These are phyloP conservation scores for Dorcus hopei DNA, from an alignment of 2,888 invertebrate species.

Conservation along the genomic window DNA sequence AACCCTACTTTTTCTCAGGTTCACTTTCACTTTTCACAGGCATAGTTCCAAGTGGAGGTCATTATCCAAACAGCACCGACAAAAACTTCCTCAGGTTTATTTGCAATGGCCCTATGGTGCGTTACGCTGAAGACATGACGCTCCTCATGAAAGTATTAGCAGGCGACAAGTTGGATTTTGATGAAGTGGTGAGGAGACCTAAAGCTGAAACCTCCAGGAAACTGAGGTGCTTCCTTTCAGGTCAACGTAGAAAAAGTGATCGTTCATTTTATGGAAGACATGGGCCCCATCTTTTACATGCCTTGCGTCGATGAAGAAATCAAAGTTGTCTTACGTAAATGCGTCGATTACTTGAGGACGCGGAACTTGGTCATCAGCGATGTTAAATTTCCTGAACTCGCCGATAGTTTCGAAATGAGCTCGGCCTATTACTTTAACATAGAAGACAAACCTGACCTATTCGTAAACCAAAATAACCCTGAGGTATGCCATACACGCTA, in stretches of 20 bases:
- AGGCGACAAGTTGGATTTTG: constrained; percentile 48
- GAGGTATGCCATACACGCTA: neutral
- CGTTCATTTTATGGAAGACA: constrained; percentile 4
- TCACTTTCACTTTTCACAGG: constrained; percentile 27
- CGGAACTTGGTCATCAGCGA: constrained; percentile 3
- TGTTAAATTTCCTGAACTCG: constrained; percentile 15
- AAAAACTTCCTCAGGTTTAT: constrained; percentile 67
- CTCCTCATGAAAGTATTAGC: constrained; percentile 66
- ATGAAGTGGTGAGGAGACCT: constrained; percentile 44
- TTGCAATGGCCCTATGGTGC: constrained; percentile 72
- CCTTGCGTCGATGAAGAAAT: constrained; percentile 53
- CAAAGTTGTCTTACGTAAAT: constrained; percentile 49
- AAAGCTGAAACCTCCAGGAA: constrained; percentile 9
- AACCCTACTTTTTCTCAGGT: constrained; percentile 46
- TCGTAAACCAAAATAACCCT: neutral
- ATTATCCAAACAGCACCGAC: constrained; percentile 47
- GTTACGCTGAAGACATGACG: constrained; percentile 80
- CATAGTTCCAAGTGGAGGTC: constrained; percentile 76
- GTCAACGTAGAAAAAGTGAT: neutral
- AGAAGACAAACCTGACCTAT: neutral
- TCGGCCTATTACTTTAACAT: constrained; percentile 2
- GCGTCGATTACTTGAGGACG: constrained; percentile 51
- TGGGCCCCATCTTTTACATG: neutral
- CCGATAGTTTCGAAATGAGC: constrained; percentile 3
- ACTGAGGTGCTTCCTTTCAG: constrained; percentile 41